Conservation (phyloP, 2,797 vertebrate species). For the Novumbra hubbsi region DNA sequence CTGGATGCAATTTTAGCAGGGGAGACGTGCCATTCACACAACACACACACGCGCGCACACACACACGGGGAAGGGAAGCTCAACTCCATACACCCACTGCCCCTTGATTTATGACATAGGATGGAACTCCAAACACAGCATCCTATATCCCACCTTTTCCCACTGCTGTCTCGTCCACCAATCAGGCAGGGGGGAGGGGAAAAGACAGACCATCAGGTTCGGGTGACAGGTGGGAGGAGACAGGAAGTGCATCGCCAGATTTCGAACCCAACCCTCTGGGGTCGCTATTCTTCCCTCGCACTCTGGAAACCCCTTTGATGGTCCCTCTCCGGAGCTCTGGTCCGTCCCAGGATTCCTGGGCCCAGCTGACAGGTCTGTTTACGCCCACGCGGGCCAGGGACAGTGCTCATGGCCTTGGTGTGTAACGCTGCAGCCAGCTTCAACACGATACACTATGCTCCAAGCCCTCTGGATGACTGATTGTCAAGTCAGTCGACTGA, state of each 20-base stretch:
- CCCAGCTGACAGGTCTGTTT: slow-evolving; percentile 37
- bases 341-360: slow-evolving; percentile 17
- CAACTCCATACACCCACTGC: slow-evolving; percentile 64
- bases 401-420: background rate
- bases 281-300: slow-evolving; percentile 72
- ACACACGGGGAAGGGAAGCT: slow-evolving; percentile 21
- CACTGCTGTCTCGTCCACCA: slow-evolving; percentile 74
- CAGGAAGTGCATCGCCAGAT: slow-evolving; percentile 47
- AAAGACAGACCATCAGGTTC: slow-evolving; percentile 1
- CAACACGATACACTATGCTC: no score
- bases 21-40: slow-evolving; percentile 69
- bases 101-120: slow-evolving; percentile 69
- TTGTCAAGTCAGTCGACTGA: no score
- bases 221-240: background rate
- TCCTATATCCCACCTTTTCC: slow-evolving; percentile 56
- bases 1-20: slow-evolving; percentile 78
- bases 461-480: no score
- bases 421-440: no score
- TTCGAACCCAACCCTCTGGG: slow-evolving; percentile 57
- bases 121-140: slow-evolving; percentile 50
- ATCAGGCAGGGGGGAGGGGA: slow-evolving; percentile 49
- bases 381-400: background rate
- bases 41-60: slow-evolving; percentile 14
- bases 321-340: slow-evolving; percentile 36
- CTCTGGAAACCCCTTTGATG: slow-evolving; percentile 45